These are phyloP conservation scores for Aradus depressus DNA, from an alignment of 2,888 invertebrate species.

Conservation along the genomic window DNA sequence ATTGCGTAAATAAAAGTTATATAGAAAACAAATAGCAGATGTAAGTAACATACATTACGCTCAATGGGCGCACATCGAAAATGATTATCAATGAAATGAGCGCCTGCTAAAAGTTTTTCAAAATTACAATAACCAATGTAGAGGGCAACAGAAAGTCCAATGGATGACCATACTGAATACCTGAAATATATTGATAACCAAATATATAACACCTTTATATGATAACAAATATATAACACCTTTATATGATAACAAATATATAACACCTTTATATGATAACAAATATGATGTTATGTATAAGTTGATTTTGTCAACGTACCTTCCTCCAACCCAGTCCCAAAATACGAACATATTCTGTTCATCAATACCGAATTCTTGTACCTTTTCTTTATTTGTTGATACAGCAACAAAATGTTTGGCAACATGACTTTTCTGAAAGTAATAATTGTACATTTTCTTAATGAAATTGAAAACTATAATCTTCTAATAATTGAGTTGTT, in stretches of 20 bases:
- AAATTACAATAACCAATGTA: conserved; percentile 93
- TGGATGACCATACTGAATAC: conserved; percentile 96
- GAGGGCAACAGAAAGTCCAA: conserved; percentile 90
- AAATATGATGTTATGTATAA: background rate
- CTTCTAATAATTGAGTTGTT: too few species aligned
- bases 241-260: background rate
- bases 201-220: too few species aligned
- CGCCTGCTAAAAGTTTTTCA: conserved; percentile 80
- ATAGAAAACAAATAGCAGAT: background rate
- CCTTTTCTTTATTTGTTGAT: conserved; percentile 88
- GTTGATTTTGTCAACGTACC: conserved; percentile 43
- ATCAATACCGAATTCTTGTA: conserved; percentile 95
- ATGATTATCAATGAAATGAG: conserved; percentile 88
- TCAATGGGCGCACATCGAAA: conserved; percentile 76
- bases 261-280: background rate
- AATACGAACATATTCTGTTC: conserved; percentile 98
- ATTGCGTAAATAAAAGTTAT: conserved; percentile 1
- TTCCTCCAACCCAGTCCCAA: conserved; percentile 99
- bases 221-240: background rate
- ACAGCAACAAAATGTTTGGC: conserved; percentile 87
- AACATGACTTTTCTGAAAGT: conserved; percentile 6
- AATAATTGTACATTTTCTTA: too few species aligned
- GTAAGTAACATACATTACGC: conserved; percentile 60
- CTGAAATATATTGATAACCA: conserved; percentile 11
- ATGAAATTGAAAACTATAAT: too few species aligned